These are phyloP conservation scores for Drosophila nannoptera DNA, from an alignment of 1,140 invertebrate species.

Conservation along the genomic window DNA sequence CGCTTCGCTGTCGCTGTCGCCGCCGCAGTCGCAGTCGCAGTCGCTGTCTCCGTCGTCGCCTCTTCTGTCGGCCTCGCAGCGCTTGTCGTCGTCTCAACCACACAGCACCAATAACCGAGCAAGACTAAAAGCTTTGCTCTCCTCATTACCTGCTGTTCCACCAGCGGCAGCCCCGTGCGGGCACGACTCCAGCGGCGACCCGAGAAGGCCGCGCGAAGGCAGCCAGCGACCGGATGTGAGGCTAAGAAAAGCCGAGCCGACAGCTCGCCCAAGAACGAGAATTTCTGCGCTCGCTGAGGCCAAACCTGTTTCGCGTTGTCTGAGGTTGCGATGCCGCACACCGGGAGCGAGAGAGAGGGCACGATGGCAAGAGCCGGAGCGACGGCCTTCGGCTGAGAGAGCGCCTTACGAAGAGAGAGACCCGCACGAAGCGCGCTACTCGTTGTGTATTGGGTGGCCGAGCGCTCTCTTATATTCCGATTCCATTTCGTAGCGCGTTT, in stretches of 20 bases:
- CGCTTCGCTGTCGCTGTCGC: no score
- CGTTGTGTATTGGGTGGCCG: neutral
- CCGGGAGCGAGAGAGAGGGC: neutral
- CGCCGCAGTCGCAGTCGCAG: no score
- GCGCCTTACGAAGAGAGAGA: neutral
- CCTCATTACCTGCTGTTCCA: conserved; percentile 76
- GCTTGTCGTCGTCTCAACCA: conserved; percentile 63
- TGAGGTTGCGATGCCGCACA: conserved; percentile 46
- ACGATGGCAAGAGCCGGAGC: conserved; percentile 5
- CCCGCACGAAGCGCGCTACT: conserved; percentile 25
- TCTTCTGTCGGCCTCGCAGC: conserved; percentile 49
- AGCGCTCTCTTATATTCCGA: conserved; percentile 31
- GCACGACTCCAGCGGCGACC: conserved; percentile 14
- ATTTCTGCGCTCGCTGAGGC: conserved; percentile 32
- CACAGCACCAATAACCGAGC: conserved; percentile 76
- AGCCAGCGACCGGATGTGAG: conserved; percentile 59
- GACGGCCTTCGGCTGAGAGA: neutral
- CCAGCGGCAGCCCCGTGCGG: conserved; percentile 27
- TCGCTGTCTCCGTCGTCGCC: conserved; percentile 26
- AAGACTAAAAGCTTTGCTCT: conserved; percentile 77
- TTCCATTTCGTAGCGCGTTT: conserved; percentile 30
- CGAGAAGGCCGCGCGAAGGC: conserved; percentile 26
- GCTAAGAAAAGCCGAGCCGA: conserved; percentile 57
- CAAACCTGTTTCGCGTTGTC: conserved; percentile 67
- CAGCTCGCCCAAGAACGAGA: conserved; percentile 36